Evolutionary conservation across 1,140 invertebrate species (phyloP), one percentile per base, ranked within the genome.

Genomic region (Ylistrum balloti): DNA sequence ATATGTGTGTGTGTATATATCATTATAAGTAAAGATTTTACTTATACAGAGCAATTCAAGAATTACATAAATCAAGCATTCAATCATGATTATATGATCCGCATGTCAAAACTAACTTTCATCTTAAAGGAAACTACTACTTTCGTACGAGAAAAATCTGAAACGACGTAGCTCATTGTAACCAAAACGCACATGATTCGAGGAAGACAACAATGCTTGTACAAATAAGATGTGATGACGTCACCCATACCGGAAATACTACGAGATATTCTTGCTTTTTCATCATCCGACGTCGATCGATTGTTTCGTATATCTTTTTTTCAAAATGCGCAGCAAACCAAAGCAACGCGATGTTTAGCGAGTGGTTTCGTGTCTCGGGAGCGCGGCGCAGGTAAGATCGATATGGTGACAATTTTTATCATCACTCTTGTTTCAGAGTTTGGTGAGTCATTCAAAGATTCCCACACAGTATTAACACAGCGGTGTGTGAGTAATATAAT

Each of bases 371-470:
- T 74, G 9, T 74, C n/a, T n/a, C 22, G 56, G 1, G 9, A 74
- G 56, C 56, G 22, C 22, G 56, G 22, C 56, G 1, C 56, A 74
- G 56, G 56, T 74, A 74, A 74, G 56, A 74, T 74, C 56, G 56
- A 74, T 74, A 74, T n/a, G 56, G 56, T 74, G 56, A 74, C 56
- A 74, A 74, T 28, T 74, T 74, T 74, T 74, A 74, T 74, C 56
- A 74, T 74, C 56, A 74, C 17, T 74, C n/a, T n/a, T 74, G 56
- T 74, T 74, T 74, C 56, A 17, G 56, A 74, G 56, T 74, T 74
- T 11, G 56, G 22, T 74, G 56, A 74, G 56, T 74, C 56, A 74
- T 74, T 74, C 9, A 7, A 74, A 74, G 56, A 74, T 74, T 74
- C 56, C 56, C 56, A 74, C 56, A 74, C 56, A 74, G n/a, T 28